A percentile compares a stretch with the other conserved stretches of the same genome.
Evolutionary conservation across 2,113 vertebrate genomes (phyloP).

Genomic region (Pampusana beccarii): DNA sequence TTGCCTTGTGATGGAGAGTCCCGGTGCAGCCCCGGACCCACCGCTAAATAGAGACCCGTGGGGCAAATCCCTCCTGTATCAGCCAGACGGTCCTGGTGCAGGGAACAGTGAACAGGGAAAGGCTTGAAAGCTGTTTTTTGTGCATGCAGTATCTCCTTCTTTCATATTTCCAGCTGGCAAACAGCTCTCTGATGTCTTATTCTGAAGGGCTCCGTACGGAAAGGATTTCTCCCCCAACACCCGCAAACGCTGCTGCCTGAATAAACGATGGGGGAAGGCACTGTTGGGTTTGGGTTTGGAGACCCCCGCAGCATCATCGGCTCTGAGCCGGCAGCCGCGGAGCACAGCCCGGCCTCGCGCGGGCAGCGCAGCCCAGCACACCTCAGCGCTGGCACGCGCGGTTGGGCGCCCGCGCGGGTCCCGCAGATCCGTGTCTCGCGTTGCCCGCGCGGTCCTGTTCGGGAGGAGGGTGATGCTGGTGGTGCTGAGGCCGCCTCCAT

Average conservation of each 20-base stretch:
- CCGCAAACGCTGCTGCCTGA: too few relatives aligned
- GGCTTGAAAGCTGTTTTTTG: too few relatives aligned
- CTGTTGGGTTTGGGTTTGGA: too few relatives aligned
- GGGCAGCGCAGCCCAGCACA: conserved; percentile 57
- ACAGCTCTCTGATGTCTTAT: too few relatives aligned
- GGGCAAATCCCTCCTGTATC: not conserved
- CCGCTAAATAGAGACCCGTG: not conserved
- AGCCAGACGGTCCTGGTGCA: too few relatives aligned
- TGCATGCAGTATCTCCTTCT: too few relatives aligned
- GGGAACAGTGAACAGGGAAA: too few relatives aligned
- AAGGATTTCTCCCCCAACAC: too few relatives aligned
- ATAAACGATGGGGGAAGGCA: too few relatives aligned
- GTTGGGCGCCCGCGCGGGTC: not conserved
- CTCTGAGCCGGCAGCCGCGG: too few relatives aligned
- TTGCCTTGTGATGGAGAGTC: not conserved
- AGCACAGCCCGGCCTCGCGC: conserved; percentile 5
- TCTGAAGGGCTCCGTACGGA: too few relatives aligned
- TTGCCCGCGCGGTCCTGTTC: not conserved
- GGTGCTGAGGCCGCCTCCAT: rapidly evolving
- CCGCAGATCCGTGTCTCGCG: not conserved
- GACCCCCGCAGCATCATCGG: not conserved
- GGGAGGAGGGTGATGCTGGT: rapidly evolving
- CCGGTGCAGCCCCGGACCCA: not conserved
- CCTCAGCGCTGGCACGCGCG: not conserved
- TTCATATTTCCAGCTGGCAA: too few relatives aligned